Evolutionary conservation across 2,113 vertebrate genomes (phyloP), one percentile per base, ranked within the genome.

Genomic region (Phocoena phocoena): DNA sequence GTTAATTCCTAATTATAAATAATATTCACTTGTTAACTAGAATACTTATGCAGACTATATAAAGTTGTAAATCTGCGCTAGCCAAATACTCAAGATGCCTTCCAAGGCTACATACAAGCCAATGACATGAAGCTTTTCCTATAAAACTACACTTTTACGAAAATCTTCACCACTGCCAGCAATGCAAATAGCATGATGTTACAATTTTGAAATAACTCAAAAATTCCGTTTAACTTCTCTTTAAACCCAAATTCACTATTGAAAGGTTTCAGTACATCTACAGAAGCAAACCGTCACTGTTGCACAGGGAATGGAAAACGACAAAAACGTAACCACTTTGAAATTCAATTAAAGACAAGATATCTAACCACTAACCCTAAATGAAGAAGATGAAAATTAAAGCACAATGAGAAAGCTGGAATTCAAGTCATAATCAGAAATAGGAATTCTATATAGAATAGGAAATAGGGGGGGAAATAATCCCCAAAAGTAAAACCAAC

Each of bases 271-370:
- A 96, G 47, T 71, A 55, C 88, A 97, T 92, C 97, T 96, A 89
- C 92, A 80, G 23, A 93, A 60, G 77, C 70, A 95, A 95, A 90
- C 47, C 33, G 63, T 77, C 68, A 55, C 36, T 93, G 7, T 28
- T 97, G 82, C 82, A 95, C 33, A 82, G 9, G 71, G 31, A 63
- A 74, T 2, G 68, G 96, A 97, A 97, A 97, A 95, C 53, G 82
- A 96, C 91, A 95, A 79, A 94, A 93, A 86, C 2, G 38, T 77
- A 85, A 74, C 73, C 95, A 60, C 95, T 97, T 41, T 86, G 55
- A 96, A 96, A 96, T 91, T 92, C 92, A 97, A 95, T 96, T 97
- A 96, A 92, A 96, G 63, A 79, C 53, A 96, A 93, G 83, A 92
- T 96, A 90, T 63, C 70, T 97, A 97, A 93, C 95, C 79, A 95